Evolutionary conservation across 2,797 vertebrate genomes (phyloP).

Genomic region (Syncerus caffer): DNA sequence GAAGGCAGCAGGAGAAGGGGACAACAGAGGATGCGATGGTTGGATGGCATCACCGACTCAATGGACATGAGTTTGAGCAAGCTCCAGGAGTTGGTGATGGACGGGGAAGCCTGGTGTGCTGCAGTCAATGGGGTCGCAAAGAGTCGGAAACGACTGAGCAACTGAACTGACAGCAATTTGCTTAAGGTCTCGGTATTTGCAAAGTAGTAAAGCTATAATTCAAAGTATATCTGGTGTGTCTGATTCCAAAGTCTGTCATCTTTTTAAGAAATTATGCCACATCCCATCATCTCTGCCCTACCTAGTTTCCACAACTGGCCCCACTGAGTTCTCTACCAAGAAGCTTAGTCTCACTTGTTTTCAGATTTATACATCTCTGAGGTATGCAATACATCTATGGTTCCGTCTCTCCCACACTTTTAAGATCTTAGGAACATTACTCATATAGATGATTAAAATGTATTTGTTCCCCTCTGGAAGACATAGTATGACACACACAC

Average conservation of each 20-base stretch:
- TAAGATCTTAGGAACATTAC: background rate
- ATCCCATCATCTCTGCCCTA: background rate
- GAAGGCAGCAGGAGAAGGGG: background rate
- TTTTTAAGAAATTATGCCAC: background rate
- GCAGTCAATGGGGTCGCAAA: background rate
- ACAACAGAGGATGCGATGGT: background rate
- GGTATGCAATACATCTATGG: background rate
- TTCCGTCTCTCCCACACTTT: background rate
- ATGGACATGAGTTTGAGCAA: background rate
- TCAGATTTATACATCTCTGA: background rate
- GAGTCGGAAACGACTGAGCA: background rate
- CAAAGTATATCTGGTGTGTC: background rate
- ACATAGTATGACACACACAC: background rate
- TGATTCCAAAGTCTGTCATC: background rate
- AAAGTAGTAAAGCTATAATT: background rate
- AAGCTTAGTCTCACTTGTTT: background rate
- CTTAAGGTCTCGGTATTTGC: background rate
- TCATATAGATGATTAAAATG: background rate
- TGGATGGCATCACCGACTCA: fast-evolving
- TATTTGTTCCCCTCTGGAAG: background rate
- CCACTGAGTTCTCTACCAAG: background rate
- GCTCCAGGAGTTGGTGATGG: background rate
- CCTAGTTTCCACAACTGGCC: background rate
- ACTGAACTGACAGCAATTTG: background rate
- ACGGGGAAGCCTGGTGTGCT: background rate